These are phyloP conservation scores for Neodiprion pinetum DNA, from an alignment of 1,140 invertebrate species.

Conservation along the genomic window DNA sequence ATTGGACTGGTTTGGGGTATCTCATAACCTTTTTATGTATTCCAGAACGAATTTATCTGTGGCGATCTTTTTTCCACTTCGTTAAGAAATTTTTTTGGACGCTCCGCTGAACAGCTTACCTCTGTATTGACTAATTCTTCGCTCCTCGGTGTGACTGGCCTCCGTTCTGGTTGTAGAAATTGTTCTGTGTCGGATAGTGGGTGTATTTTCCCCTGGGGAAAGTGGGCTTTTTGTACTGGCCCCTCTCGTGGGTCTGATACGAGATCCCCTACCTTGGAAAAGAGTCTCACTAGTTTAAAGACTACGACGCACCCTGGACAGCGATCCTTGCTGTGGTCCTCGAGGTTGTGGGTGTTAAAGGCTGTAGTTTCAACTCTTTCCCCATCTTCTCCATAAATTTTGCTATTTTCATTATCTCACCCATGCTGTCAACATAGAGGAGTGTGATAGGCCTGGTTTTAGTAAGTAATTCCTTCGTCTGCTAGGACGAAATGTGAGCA, in stretches of 20 bases:
- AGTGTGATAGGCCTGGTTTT: neutral
- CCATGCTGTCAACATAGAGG: conserved; percentile 5
- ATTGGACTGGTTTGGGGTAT: neutral
- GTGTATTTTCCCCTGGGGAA: conserved; percentile 8
- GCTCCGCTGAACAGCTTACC: neutral
- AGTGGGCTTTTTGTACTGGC: neutral
- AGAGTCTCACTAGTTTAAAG: conserved; percentile 21
- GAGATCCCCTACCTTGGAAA: conserved; percentile 14
- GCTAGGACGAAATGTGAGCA: conserved; percentile 10
- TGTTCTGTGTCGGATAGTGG: neutral
- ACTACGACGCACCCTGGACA: neutral
- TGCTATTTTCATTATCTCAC: conserved; percentile 3
- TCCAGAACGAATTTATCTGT: conserved; percentile 8
- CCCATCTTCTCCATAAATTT: neutral
- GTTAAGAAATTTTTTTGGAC: conserved; percentile 3
- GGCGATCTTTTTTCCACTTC: neutral
- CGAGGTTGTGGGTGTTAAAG: neutral
- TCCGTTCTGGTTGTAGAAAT: neutral
- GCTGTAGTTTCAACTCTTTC: conserved; percentile 16
- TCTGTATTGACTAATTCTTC: conserved; percentile 3
- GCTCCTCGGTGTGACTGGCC: neutral
- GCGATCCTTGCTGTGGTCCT: neutral
- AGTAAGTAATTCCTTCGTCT: conserved; percentile 9
- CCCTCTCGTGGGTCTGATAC: conserved; percentile 6
- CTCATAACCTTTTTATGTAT: conserved; percentile 9